Evolutionary conservation across 2,888 invertebrate species (phyloP).

Genomic region (Drosophila sordidapex): DNA sequence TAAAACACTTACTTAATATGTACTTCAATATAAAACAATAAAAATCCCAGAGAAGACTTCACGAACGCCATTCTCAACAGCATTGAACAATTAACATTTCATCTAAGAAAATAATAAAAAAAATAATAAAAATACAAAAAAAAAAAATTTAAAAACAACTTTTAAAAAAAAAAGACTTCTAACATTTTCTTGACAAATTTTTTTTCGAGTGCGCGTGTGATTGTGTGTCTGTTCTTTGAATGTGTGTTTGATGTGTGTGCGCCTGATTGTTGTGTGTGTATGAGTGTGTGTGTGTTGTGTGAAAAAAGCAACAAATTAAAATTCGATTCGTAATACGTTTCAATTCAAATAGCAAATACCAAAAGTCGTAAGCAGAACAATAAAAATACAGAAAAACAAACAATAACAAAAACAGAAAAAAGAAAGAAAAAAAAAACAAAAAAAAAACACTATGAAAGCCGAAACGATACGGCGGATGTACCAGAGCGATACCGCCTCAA

Average conservation of each 20-base stretch:
- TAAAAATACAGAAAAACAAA: slow-evolving; percentile 37
- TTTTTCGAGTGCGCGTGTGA: slow-evolving; percentile 60
- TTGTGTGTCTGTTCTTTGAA: slow-evolving; percentile 20
- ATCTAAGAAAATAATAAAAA: slow-evolving; percentile 15
- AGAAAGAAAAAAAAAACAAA: slow-evolving; percentile 4
- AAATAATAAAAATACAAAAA: slow-evolving; percentile 9
- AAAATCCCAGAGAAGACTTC: slow-evolving; percentile 18
- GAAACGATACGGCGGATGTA: slow-evolving; percentile 63
- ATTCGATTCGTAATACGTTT: slow-evolving; percentile 56
- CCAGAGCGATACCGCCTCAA: slow-evolving; percentile 57
- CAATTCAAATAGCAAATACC: slow-evolving; percentile 46
- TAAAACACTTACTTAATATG: slow-evolving; percentile 50
- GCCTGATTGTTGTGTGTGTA: slow-evolving; percentile 19
- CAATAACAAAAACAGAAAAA: slow-evolving; percentile 39
- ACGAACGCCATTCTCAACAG: slow-evolving; percentile 17
- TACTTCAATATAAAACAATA: slow-evolving; percentile 54
- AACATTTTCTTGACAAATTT: slow-evolving; percentile 48
- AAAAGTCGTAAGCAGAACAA: slow-evolving; percentile 56
- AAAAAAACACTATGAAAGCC: slow-evolving; percentile 50
- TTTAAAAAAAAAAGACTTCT: slow-evolving; percentile 14
- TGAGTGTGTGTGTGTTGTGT: slow-evolving; percentile 12
- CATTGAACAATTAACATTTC: slow-evolving; percentile 16
- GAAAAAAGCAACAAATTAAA: slow-evolving; percentile 31
- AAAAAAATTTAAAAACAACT: slow-evolving; percentile 9
- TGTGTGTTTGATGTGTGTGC: slow-evolving; percentile 38